Percentiles rank a stretch among this genome's conserved stretches.
These are phyloP conservation scores for Galemys pyrenaicus DNA, from an alignment of 2,113 vertebrate species.

Conservation along the genomic window DNA sequence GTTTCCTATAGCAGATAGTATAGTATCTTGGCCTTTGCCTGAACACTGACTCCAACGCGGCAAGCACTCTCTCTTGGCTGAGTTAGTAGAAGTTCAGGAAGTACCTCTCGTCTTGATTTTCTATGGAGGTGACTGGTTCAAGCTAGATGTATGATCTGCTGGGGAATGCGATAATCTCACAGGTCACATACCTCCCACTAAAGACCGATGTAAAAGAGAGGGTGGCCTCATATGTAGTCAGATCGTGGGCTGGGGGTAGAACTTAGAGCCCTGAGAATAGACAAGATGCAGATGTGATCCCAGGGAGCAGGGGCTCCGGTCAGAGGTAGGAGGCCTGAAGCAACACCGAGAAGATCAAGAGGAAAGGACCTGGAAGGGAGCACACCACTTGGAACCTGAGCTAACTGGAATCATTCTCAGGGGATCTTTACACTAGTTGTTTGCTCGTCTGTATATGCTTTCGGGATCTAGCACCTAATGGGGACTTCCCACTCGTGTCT, in stretches of 20 bases:
- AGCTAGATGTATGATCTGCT: background rate
- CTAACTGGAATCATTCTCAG: background rate
- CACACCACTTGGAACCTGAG: background rate
- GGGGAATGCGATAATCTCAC: slow-evolving; percentile 2
- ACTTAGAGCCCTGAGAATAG: background rate
- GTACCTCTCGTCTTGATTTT: slow-evolving; percentile 13
- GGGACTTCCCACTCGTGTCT: background rate
- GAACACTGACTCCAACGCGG: background rate
- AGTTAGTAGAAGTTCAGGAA: background rate
- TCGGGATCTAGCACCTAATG: background rate
- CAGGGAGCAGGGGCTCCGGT: background rate
- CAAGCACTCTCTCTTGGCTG: background rate
- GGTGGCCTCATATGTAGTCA: background rate
- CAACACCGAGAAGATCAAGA: slow-evolving; percentile 1
- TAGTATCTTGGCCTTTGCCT: slow-evolving; percentile 14
- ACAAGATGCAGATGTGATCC: background rate
- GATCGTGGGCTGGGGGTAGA: background rate
- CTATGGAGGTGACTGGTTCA: slow-evolving; percentile 24
- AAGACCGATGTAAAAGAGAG: background rate
- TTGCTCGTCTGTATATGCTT: background rate
- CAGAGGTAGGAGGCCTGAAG: background rate
- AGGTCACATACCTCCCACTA: background rate
- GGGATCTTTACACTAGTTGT: background rate
- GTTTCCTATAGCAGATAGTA: background rate
- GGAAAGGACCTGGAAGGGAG: background rate